These are phyloP conservation scores for Phylloscopus collybita DNA, from an alignment of 2,797 vertebrate species.

Conservation along the genomic window DNA sequence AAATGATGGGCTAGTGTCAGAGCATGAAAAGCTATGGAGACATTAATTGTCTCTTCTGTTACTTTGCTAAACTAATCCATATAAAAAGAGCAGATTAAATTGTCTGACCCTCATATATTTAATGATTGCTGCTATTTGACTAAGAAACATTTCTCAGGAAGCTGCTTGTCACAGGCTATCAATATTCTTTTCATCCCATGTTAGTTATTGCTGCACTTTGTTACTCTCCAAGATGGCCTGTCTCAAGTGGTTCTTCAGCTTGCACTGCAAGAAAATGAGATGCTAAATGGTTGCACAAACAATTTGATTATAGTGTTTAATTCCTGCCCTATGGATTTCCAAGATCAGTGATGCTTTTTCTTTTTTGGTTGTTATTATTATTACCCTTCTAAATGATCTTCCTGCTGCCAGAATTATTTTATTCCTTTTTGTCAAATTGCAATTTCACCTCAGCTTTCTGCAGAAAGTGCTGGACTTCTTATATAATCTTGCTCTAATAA, in stretches of 20 bases:
- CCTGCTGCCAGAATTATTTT: constrained; percentile 53
- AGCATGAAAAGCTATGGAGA: constrained; percentile 67
- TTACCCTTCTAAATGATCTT: constrained; percentile 69
- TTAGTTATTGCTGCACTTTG: constrained; percentile 86
- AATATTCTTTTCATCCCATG: constrained; percentile 87
- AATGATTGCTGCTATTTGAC: constrained; percentile 91
- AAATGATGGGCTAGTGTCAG: constrained; percentile 36
- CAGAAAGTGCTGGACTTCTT: background rate
- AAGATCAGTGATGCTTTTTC: constrained; percentile 72
- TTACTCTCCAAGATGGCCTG: constrained; percentile 78
- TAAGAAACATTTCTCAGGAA: constrained; percentile 87
- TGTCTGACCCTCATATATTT: constrained; percentile 91
- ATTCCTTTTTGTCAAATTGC: constrained; percentile 51
- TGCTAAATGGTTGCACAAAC: constrained; percentile 82
- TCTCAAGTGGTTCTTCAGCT: constrained; percentile 81
- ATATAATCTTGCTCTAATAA: background rate
- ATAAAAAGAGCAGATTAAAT: constrained; percentile 92
- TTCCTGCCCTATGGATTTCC: constrained; percentile 82
- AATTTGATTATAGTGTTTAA: constrained; percentile 84
- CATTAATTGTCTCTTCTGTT: constrained; percentile 84
- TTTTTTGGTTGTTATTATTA: constrained; percentile 67
- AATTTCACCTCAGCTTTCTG: constrained; percentile 32
- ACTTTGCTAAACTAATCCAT: constrained; percentile 87
- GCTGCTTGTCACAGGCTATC: constrained; percentile 85
- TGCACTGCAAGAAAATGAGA: constrained; percentile 75